Conservation (phyloP, 1,140 invertebrate species). For the Neoseiulus cucumeris region DNA sequence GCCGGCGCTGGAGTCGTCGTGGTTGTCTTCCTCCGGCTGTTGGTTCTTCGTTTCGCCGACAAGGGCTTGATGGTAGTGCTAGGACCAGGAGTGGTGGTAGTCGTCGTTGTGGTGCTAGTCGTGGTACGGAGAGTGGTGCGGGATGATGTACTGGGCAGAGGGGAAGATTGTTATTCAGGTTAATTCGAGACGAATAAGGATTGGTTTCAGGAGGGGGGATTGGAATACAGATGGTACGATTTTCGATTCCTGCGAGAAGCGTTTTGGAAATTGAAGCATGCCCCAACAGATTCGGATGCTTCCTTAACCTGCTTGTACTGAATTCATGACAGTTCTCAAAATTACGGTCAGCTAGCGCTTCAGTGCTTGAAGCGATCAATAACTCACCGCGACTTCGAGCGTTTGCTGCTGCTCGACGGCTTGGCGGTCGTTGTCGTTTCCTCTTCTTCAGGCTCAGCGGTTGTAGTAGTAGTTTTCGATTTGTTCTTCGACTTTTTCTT, state of each 20-base stretch:
- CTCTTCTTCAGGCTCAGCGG: neutral
- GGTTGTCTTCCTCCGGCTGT: neutral
- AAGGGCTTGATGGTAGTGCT: slow-evolving; percentile 10
- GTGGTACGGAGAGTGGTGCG: slow-evolving; percentile 6
- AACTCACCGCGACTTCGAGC: slow-evolving; percentile 8
- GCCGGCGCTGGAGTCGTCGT: neutral
- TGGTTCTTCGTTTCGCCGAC: slow-evolving; percentile 7
- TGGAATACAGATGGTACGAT: too few species aligned
- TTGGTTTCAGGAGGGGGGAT: too few species aligned
- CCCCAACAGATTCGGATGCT: neutral
- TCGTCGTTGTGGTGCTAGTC: slow-evolving; percentile 16
- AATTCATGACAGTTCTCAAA: too few species aligned
- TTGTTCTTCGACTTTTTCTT: slow-evolving; percentile 14
- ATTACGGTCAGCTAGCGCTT: too few species aligned
- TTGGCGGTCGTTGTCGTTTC: slow-evolving; percentile 15
- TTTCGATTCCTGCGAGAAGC: neutral
- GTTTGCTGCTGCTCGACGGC: slow-evolving; percentile 8
- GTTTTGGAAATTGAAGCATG: neutral
- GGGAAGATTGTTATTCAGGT: neutral
- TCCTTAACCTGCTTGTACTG: too few species aligned
- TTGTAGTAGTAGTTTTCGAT: slow-evolving; percentile 14
- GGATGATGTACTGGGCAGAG: neutral
- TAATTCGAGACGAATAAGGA: too few species aligned
- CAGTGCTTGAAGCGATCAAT: neutral
- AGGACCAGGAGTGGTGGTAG: slow-evolving; percentile 16